Conservation (phyloP, 2,113 vertebrate species). For the Taxidea taxus region DNA sequence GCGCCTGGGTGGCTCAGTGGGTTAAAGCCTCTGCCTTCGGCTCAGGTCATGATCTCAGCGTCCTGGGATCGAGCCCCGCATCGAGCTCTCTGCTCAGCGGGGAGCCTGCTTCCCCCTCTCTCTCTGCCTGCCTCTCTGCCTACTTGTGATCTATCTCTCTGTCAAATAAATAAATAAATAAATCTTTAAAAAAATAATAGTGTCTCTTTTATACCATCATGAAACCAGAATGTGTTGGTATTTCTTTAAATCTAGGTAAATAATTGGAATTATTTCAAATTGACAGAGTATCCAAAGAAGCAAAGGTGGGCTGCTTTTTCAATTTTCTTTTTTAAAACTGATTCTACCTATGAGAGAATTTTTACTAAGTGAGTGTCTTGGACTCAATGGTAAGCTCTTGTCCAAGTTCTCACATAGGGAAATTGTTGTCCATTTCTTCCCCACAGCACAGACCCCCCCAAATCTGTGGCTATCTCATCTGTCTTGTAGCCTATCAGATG, state of each 20-base stretch:
- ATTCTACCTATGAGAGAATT: background rate
- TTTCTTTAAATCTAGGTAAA: constrained; percentile 69
- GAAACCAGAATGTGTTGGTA: constrained; percentile 58
- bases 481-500: background rate
- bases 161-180: no score
- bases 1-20: no score
- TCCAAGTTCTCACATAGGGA: background rate
- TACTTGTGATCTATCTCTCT: no score
- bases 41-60: no score
- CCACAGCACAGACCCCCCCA: background rate
- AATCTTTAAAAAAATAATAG: no score
- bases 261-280: constrained; percentile 69
- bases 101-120: no score
- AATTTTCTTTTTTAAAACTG: background rate
- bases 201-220: constrained; percentile 77
- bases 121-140: no score
- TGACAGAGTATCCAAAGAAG: background rate
- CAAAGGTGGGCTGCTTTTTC: background rate
- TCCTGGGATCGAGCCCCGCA: no score
- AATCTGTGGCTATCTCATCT: background rate
- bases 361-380: background rate
- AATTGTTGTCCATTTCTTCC: background rate
- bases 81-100: no score
- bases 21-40: no score
- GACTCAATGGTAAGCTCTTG: background rate